Conservation (phyloP, 2,888 invertebrate species). For the Cephus rjabovi region DNA sequence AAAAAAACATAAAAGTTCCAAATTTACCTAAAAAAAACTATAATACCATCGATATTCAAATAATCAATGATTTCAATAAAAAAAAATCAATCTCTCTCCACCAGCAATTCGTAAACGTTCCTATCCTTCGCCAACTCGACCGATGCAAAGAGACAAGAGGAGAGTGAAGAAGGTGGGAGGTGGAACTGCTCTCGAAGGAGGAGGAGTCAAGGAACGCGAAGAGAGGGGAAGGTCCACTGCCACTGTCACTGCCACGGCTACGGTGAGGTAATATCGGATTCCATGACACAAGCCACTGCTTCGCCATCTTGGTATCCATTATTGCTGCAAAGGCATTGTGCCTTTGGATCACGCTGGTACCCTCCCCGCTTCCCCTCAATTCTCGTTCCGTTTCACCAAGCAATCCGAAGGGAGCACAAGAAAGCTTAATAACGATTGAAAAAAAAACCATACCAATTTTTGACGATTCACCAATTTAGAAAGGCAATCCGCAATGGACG, state of each 20-base stretch:
- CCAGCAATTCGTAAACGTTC: background rate
- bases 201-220: conserved; percentile 14
- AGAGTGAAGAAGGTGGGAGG: conserved; percentile 17
- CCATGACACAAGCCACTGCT: conserved; percentile 50
- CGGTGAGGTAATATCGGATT: conserved; percentile 62
- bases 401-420: background rate
- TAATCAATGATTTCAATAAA: background rate
- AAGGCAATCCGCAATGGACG: background rate
- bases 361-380: background rate
- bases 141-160: conserved; percentile 11
- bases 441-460: background rate
- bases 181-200: conserved; percentile 18
- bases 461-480: background rate
- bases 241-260: conserved; percentile 65
- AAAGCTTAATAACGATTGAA: background rate
- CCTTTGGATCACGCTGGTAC: background rate
- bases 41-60: background rate
- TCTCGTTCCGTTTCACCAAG: background rate
- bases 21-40: background rate
- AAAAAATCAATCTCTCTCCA: background rate
- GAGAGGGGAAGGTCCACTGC: conserved; percentile 30
- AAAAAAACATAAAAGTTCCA: background rate
- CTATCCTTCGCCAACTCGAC: background rate
- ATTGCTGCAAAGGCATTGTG: conserved; percentile 18
- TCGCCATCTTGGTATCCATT: conserved; percentile 54